Base-by-base conservation (phyloP, 1,140 invertebrate species). In the Diploscapter pachys region DNA sequence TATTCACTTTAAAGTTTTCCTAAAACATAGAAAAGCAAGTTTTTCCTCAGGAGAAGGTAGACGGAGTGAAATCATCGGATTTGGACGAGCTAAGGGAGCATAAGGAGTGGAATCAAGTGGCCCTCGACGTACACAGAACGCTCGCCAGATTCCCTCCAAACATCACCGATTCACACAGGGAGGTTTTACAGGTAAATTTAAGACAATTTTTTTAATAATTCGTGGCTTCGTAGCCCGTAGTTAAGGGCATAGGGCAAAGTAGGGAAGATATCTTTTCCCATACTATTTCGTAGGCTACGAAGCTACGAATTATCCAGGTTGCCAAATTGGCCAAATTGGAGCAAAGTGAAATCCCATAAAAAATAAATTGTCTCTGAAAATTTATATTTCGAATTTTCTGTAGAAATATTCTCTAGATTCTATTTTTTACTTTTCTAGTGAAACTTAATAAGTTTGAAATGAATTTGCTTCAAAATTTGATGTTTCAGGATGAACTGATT, bases 81-180 rank as follows among this genome's bases (percentile, higher is more conserved):
- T 63, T 84, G 51, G 83, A 85, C 79, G 90, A 93, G 77, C 87
- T 96, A 56, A 90, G 91, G 64, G 89, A 88, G 79, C 93, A 96
- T 88, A 88, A 89, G 75, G 92, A 93, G 87, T 95, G 96, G 85
- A 91, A 92, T 86, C 95, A 94, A 89, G 94, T 97, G 77, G 91
- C 94, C 55, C 84, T 96, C 80, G 94, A 96, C 90, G 94, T 96
- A 1, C 93, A 94, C 87, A 88, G 90, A 88, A 82, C 79, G 65
- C 76, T 82, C 11, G 79, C 81, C 53, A 67, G 86, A 53, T 84
- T 80, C 57, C 80, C 86, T 49, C 72, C 77, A 87, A 92, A 92
- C 79, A 95, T 96, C 88, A 90, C 92, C 73, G 92, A 93, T 81
- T 89, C 90, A 69, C 90, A 92, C 55, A 53, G 85, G 88, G 93